Base-by-base conservation (phyloP, 1,140 invertebrate species). In the Polypedilum pembai region DNA sequence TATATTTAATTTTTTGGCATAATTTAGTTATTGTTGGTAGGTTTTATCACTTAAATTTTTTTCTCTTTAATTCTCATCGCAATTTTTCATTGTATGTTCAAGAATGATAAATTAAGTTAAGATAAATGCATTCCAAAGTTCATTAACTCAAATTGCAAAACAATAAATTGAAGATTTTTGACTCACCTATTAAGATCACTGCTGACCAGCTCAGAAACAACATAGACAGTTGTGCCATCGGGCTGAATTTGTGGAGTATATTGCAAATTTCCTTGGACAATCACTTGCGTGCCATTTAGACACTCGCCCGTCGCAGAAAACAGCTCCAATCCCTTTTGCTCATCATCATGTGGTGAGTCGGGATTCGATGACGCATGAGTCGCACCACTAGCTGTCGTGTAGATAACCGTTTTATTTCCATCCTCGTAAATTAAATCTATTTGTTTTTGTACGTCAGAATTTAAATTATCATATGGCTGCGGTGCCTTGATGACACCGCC, bases 351-450 rank as follows among this genome's bases (percentile, higher is more conserved):
- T 5, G 82, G 78, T 21, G 83, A 81, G 7, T 82, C 81, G 0
- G 82, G 65, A 18, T 69, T 69, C 12, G 65, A 69, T 18, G 20
- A 4, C 15, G 12, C 8, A 56, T 12, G 12, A 56, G 12, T 69
- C 8, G 15, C 18, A n/a, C n/a, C 15, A 18, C 15, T 83, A 0
- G 88, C 87, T 56, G 90, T 91, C 15, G 91, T 92, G 77, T 92
- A 92, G 79, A 91, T 91, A 21, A 92, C 90, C 0, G 90, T 92
- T 79, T 92, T 91, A 79, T 91, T 91, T 33, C 90, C 91, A 77
- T 92, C 91, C 79, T 91, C 90, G 81, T 92, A 92, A 77, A 92
- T 92, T 74, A 92, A 82, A 82, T 92, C 91, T 77, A 92, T 91
- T 75, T 88, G 89, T 56, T 88, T 87, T 77, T 88, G 84, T 83